Base-by-base conservation (phyloP, 2,888 invertebrate genomes). In the Smittia aterrima region DNA sequence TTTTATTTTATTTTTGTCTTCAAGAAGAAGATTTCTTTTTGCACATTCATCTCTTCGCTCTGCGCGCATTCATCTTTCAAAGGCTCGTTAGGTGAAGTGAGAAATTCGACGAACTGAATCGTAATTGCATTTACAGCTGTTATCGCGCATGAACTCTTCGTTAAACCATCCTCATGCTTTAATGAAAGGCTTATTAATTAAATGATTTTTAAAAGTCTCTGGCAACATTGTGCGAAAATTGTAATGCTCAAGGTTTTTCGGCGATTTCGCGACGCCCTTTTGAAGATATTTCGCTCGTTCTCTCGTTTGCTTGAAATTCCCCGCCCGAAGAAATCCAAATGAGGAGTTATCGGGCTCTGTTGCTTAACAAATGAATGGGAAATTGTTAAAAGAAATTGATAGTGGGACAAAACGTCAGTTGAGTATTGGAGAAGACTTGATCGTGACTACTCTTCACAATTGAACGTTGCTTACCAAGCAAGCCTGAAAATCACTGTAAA, bases 121-220 rank as follows among this genome's bases (percentile, higher is more conserved):
- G 27, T 25, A 64, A 64, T 64, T 64, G 64, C 64, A 13, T 64
- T 64, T 64, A 3, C 64, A 27, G 16, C 22, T 64, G 64, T 25
- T 64, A 64, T 64, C 64, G 1, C 25, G 4, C 64, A 6, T 64
- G 64, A 64, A 64, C 64, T 64, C 25, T 64, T 25, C 64, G 25
- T 16, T 16, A 64, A 64, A 64, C 25, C 64, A 64, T 24, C 20
- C n/a, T n/a, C n/a, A n/a, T 7, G 18, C 66, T 38, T 66, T 66
- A 40, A 66, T 66, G 27, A 66, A 66, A 25, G 38, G 66, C 66
- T 66, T 66, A 66, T 66, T 66, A 66, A 66, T 66, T 66, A 66
- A 66, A 66, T 66, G 25, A 40, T 40, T 66, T 38, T 1, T 64
- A 1, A 66, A 66, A 7, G 38, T n/a, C 27, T 66, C n/a, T 1